Evolutionary conservation across 2,888 invertebrate species (phyloP), one percentile per base, ranked within the genome.

Genomic region (Exocentrus adspersus): DNA sequence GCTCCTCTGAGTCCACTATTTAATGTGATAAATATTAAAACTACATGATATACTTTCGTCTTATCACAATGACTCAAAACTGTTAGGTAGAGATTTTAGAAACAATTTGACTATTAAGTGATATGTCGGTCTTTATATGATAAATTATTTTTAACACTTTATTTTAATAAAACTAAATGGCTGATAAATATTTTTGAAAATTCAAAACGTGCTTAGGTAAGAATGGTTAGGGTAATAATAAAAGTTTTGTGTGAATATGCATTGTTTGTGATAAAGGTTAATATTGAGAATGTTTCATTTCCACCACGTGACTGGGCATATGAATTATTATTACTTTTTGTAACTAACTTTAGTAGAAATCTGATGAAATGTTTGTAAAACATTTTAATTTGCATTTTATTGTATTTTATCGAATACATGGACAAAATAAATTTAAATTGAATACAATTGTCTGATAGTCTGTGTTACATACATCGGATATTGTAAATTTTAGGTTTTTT

Each of bases 21-120:
- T 65, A 46, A 69, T 71, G 71, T 71, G 71, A 71, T 71, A 71
- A 70, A 68, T 69, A 70, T 41, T 53, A 41, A 24, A 28, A 37
- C 30, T 32, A 37, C 32, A 19, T 42, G 42, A 54, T 21, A 43
- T 43, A 24, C 48, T 37, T 60, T 21, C 19, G 32, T 53, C 52
- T 60, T 60, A 60, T 52, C 30, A 51, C 52, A 17, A 45, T 28
- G 52, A 52, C 52, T 58, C 50, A 43, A 28, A 43, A 21, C n/a
- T n/a, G n/a, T 45, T 30, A 28, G 17, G 19, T 53, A 32, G 43
- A 16, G 41, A 41, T 43, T 54, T 54, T n/a, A 28, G 43, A 43
- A 28, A 28, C 14, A 24, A 9, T 51, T 2, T 48, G 28, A 28
- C 24, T 48, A 30, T 43, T 54, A 42, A 37, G 37, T 37, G 37